These are phyloP conservation scores for Xerus rutilus DNA, from an alignment of 2,797 vertebrate genomes.

Conservation along the genomic window DNA sequence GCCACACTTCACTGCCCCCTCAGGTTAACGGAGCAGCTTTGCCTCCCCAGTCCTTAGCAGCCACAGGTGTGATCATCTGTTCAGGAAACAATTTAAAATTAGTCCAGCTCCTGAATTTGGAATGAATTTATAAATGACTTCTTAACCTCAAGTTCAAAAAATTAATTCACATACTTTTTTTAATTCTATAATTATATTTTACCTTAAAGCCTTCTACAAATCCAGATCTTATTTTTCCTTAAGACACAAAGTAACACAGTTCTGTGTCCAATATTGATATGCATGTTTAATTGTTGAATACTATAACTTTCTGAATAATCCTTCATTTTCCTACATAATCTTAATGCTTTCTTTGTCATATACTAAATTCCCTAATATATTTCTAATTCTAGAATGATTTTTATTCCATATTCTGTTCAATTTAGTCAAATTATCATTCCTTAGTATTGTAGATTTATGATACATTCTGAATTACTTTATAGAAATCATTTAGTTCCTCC, in stretches of 20 bases:
- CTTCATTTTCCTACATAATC: neutral
- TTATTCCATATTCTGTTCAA: neutral
- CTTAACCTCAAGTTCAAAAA: neutral
- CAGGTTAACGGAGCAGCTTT: neutral
- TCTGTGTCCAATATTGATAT: neutral
- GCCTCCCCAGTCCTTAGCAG: neutral
- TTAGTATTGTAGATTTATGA: neutral
- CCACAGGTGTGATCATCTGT: neutral
- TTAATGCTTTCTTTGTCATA: neutral
- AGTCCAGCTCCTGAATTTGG: neutral
- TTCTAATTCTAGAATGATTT: neutral
- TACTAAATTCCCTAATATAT: neutral
- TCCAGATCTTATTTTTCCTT: neutral
- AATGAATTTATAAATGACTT: neutral
- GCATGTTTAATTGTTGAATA: neutral
- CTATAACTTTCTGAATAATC: neutral
- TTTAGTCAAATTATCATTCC: neutral
- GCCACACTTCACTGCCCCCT: neutral
- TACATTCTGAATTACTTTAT: neutral
- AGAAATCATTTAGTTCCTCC: neutral
- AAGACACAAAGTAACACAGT: neutral
- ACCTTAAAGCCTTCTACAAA: neutral
- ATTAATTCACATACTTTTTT: neutral
- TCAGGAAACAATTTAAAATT: neutral
- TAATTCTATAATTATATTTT: neutral